These are phyloP conservation scores for Heliangelus exortis DNA, from an alignment of 2,797 vertebrate genomes.

Conservation along the genomic window DNA sequence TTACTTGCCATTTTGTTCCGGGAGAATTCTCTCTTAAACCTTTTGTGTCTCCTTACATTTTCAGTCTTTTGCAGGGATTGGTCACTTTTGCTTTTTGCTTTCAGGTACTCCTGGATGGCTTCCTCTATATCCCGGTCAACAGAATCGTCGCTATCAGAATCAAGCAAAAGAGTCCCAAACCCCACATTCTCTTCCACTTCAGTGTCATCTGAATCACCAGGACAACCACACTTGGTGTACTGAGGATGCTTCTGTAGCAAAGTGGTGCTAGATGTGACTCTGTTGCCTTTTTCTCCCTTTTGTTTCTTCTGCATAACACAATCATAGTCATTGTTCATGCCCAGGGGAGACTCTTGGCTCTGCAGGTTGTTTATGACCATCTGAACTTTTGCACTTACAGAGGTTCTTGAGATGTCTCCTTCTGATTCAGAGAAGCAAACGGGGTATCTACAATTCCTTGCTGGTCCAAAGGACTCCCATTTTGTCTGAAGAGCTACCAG, in stretches of 20 bases:
- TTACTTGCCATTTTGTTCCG: neutral
- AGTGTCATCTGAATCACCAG: neutral
- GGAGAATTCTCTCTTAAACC: slow-evolving; percentile 17
- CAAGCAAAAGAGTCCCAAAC: slow-evolving; percentile 73
- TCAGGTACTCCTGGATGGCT: slow-evolving; percentile 94
- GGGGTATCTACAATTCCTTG: slow-evolving; percentile 87
- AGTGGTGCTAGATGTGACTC: neutral
- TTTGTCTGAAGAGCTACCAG: slow-evolving; percentile 89
- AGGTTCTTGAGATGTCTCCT: slow-evolving; percentile 77
- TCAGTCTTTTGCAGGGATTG: neutral
- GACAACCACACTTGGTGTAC: neutral
- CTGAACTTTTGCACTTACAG: slow-evolving; percentile 89
- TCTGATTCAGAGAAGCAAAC: slow-evolving; percentile 89
- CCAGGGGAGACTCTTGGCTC: slow-evolving; percentile 86
- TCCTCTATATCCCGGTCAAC: slow-evolving; percentile 95
- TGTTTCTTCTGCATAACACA: slow-evolving; percentile 77
- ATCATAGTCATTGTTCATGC: slow-evolving; percentile 84
- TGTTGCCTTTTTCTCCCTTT: slow-evolving; percentile 65
- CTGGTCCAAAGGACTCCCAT: slow-evolving; percentile 89
- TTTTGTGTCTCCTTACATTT: neutral
- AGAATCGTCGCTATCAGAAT: slow-evolving; percentile 93
- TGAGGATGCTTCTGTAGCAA: slow-evolving; percentile 27
- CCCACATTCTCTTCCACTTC: slow-evolving; percentile 11
- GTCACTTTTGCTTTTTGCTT: slow-evolving; percentile 64
- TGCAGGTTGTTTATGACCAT: slow-evolving; percentile 93